phyloP scores from a whole-genome alignment of 2,797 vertebrate species.

The Antrozous pallidus region DNA sequence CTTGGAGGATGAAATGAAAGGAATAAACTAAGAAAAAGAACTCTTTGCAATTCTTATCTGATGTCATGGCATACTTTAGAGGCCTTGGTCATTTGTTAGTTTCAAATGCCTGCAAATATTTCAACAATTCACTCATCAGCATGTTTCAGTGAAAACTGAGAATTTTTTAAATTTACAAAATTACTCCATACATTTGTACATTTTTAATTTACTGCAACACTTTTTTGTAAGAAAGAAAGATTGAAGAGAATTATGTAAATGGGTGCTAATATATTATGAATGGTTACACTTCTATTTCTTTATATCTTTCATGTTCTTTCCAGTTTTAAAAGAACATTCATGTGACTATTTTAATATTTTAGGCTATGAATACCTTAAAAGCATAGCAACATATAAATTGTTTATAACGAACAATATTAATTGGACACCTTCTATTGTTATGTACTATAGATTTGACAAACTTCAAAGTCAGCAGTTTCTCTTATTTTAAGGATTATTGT shows the following conservation, averaged over 20 bases:
- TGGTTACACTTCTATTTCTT: neutral
- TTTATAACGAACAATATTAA: neutral
- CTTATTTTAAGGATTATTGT: constrained; percentile 33
- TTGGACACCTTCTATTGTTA: neutral
- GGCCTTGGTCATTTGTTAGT: neutral
- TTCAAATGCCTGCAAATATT: neutral
- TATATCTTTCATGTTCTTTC: neutral
- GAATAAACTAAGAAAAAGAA: neutral
- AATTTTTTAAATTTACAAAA: neutral
- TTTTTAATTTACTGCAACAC: neutral
- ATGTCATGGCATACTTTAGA: neutral
- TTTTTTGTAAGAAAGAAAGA: neutral
- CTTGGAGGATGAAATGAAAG: neutral
- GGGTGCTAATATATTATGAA: neutral
- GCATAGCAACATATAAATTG: neutral
- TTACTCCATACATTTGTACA: neutral
- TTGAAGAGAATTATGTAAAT: neutral
- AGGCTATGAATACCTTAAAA: neutral
- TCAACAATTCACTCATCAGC: neutral
- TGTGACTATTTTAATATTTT: neutral
- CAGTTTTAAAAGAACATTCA: neutral
- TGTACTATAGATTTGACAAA: neutral
- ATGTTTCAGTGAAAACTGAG: neutral
- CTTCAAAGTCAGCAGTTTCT: neutral
- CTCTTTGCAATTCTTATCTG: neutral